Evolutionary conservation across 2,888 invertebrate species (phyloP).

Genomic region (Lycophotia porphyrea): DNA sequence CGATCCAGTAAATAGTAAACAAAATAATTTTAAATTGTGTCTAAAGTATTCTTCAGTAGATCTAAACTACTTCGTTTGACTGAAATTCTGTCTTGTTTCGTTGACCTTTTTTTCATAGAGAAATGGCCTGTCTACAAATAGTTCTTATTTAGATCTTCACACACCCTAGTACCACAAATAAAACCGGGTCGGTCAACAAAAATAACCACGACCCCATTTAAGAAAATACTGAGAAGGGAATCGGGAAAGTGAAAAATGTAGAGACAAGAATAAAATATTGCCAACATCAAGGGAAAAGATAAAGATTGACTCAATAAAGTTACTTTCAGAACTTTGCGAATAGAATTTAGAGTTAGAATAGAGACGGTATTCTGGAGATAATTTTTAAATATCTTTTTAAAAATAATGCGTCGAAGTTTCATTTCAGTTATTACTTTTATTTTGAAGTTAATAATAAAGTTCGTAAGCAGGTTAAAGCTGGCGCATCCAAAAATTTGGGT

Average conservation of each 20-base stretch:
- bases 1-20: no score
- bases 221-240: constrained; percentile 2
- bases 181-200: constrained; percentile 5
- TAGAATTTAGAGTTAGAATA: constrained; percentile 40
- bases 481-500: not conserved
- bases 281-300: constrained; percentile 36
- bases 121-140: not conserved
- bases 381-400: not conserved
- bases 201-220: not conserved
- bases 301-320: constrained; percentile 52
- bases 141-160: not conserved
- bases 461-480: not conserved
- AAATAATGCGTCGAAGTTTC: not conserved
- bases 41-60: not conserved
- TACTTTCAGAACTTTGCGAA: constrained; percentile 30
- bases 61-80: not conserved
- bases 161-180: constrained; percentile 3
- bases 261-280: constrained; percentile 27
- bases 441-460: constrained; percentile 9
- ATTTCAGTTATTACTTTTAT: constrained; percentile 1
- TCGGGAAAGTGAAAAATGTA: constrained; percentile 28
- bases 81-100: no score
- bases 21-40: no score
- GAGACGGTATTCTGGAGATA: not conserved
- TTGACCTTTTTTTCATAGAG: not conserved